Base-by-base conservation (phyloP, 2,888 invertebrate species). In the Oscheius myriophilus region DNA sequence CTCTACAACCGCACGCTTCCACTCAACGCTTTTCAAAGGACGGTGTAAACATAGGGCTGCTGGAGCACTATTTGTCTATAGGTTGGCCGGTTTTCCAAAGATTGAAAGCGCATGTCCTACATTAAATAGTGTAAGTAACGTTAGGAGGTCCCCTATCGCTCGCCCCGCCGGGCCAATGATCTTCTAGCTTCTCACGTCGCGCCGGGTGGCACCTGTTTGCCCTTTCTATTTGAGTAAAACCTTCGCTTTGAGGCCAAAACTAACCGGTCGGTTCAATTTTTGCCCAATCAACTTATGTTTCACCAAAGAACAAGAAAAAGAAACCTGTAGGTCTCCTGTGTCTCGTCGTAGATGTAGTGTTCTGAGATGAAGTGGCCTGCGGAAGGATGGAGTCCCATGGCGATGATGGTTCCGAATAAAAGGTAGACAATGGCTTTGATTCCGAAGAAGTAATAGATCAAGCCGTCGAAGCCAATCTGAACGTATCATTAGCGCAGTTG, bases 331-430 rank as follows among this genome's bases (percentile, higher is more conserved):
- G 84, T 84, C 55, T 84, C 84, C 51, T 85, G 85, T 53, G 75
- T 82, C 51, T 76, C 80, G 41, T 80, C 91, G 89, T 96, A 98
- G 93, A 98, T 96, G 87, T 98, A 98, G 89, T 98, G 98, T 85
- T 98, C 98, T 0, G 96, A 95, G 81, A 98, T 92, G 87, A 98
- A 99, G 88, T 98, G 98, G 0, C 97, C 98, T 39, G 97, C 96
- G 0, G 96, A 88, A 1, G 82, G 82, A 71, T 82, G 82, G 0
- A 80, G 58, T 21, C 82, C 82, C 75, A 79, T 72, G 18, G 79
- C 77, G 45, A 80, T 71, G 11, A 81, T 59, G 1, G 82, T 96
- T 0, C 96, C 96, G 39, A 91, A 88, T 2, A 94, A 87, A 65
- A 97, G 88, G 86, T 98, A 98, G 0, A 91, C 90, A 41, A 98